Evolutionary conservation across 2,888 invertebrate genomes (phyloP).

Genomic region (Ormyrus thymus): DNA sequence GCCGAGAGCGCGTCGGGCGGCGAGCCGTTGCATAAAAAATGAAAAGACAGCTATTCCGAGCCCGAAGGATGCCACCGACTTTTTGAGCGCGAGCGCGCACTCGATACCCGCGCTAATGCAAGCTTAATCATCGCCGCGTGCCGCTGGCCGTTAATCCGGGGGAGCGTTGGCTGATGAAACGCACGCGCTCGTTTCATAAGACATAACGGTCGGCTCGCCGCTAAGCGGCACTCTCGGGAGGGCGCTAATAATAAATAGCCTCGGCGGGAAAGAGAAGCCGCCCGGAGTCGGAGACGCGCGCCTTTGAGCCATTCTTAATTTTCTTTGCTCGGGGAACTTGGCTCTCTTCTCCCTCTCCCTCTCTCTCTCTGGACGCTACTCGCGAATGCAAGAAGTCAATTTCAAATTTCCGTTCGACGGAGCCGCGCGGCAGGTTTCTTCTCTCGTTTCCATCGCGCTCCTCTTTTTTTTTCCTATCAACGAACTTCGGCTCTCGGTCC

Average conservation of each 20-base stretch:
- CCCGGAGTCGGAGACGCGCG: background rate
- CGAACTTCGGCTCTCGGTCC: slow-evolving; percentile 8
- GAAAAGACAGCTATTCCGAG: no score
- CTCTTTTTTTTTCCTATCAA: background rate
- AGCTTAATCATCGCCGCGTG: slow-evolving; percentile 21
- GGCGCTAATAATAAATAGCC: slow-evolving; percentile 18
- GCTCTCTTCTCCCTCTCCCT: background rate
- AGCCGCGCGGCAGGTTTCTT: background rate
- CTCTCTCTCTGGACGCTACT: background rate
- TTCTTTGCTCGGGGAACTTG: background rate
- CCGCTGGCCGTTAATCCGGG: background rate
- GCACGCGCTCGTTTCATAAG: slow-evolving; percentile 7
- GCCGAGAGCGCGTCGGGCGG: no score
- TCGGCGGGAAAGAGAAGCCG: background rate
- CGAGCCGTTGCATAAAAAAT: no score
- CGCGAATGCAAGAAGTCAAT: slow-evolving; percentile 27
- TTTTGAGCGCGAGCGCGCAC: no score
- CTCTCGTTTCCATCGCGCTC: background rate
- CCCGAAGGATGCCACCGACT: no score
- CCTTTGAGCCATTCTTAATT: background rate
- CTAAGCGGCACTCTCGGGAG: background rate
- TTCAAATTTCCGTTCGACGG: slow-evolving; percentile 13
- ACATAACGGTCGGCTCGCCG: slow-evolving; percentile 6
- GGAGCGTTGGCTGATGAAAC: background rate
- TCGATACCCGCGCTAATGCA: background rate